These are phyloP conservation scores for Talpa occidentalis DNA, from an alignment of 2,113 vertebrate genomes.

Conservation along the genomic window DNA sequence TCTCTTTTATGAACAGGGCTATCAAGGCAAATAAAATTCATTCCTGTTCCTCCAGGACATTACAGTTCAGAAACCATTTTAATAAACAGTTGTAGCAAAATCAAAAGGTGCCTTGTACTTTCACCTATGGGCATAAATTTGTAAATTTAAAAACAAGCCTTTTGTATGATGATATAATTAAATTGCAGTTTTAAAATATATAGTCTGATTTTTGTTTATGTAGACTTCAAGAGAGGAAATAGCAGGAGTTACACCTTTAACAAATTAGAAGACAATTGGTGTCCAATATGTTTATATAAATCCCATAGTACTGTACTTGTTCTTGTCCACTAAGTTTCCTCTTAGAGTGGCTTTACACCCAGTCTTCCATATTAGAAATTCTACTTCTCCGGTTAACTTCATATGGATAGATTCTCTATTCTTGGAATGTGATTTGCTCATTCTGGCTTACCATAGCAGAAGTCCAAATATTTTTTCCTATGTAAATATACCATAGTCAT, in stretches of 20 bases:
- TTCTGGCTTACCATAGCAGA: conserved; percentile 51
- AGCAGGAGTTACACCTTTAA: background rate
- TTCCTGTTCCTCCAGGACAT: background rate
- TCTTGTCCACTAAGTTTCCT: background rate
- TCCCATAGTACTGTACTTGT: background rate
- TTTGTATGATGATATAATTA: background rate
- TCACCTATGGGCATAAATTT: conserved; percentile 3
- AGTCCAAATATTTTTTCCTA: conserved; percentile 65
- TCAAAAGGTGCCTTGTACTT: background rate
- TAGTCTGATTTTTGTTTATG: background rate
- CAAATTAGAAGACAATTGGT: background rate
- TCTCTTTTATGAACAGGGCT: background rate
- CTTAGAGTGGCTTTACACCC: background rate
- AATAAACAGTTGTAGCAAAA: background rate
- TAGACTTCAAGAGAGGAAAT: background rate
- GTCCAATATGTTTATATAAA: background rate
- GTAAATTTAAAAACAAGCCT: background rate
- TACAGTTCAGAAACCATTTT: background rate
- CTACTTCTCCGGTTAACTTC: background rate
- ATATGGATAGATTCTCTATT: background rate
- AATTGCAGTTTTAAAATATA: background rate
- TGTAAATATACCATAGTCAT: conserved; percentile 55
- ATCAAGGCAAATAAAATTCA: background rate
- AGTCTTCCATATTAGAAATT: background rate
- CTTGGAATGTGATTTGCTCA: conserved; percentile 56